Base-by-base conservation (phyloP, 2,888 invertebrate genomes). In the Molorchus minor region DNA sequence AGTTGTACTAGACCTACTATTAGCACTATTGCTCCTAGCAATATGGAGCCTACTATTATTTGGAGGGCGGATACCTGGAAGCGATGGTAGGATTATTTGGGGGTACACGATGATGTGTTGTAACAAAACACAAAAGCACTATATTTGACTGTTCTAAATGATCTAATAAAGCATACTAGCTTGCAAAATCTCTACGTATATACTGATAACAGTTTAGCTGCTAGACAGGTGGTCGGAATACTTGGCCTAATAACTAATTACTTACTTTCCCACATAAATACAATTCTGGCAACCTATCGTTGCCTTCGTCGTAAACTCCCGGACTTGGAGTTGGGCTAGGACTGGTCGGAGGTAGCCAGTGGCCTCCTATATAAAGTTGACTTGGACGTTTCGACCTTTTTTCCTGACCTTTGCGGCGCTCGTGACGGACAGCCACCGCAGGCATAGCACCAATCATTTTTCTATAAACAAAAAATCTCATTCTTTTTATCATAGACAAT, bases 401-500 rank as follows among this genome's bases (percentile, higher is more conserved):
- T 79, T 91, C 90, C 72, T 86, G 87, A 7, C 80, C 79, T 65
- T 91, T 87, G 60, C 90, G 84, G 70, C 92, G 83, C 81, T 92
- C 92, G 80, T 91, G 91, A 80, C 92, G 88, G 46, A 92, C 90
- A 56, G 92, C 91, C 81, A 93, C 92, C 69, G 92, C 92, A 79
- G 92, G 92, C 91, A 92, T 91, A 64, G 92, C 92, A 71, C 92
- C 91, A 78, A 92, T 92, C 92, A 93, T 93, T 12, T 47, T 56
- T 10, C 60, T 59, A n/a, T 46, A 56, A 45, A 53, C 17, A 5
- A 15, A 36, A 7, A 36, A n/a, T n/a, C n/a, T n/a, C n/a, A n/a
- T n/a, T n/a, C n/a, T n/a, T n/a, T n/a, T n/a, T n/a, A n/a, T n/a
- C n/a, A n/a, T n/a, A n/a, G n/a, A n/a, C n/a, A n/a, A n/a, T n/a